Evolutionary conservation across 1,140 invertebrate species (phyloP).

Genomic region (Artemia franciscana): DNA sequence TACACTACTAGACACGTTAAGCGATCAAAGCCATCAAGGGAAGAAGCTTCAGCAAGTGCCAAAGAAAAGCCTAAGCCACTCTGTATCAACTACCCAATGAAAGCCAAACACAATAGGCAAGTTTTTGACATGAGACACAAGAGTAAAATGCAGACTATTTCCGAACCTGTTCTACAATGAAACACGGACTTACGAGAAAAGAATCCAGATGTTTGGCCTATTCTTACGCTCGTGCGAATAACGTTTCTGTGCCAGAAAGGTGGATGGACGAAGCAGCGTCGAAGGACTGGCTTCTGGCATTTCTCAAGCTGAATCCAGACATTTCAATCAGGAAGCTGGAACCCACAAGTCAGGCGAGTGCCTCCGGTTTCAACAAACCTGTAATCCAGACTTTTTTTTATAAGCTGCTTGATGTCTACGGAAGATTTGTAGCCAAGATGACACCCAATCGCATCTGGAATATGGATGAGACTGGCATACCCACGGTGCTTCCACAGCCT

Average conservation of each 20-base stretch:
- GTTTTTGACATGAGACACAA: neutral
- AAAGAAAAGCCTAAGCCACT: neutral
- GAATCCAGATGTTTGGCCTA: neutral
- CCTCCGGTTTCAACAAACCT: neutral
- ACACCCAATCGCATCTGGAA: constrained; percentile 17
- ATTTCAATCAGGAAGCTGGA: neutral
- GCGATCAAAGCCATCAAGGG: neutral
- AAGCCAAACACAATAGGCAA: neutral
- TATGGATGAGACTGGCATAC: constrained; percentile 21
- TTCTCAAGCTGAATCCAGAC: neutral
- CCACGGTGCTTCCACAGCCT: constrained; percentile 18
- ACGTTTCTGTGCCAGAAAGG: neutral
- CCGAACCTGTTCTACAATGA: neutral
- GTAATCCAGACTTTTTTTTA: constrained; percentile 3
- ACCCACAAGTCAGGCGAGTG: constrained; percentile 1
- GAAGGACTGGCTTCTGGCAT: neutral
- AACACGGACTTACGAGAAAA: neutral
- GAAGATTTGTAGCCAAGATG: constrained; percentile 10
- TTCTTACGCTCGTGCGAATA: neutral
- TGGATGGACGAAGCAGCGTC: constrained; percentile 1
- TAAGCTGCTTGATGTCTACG: constrained; percentile 12
- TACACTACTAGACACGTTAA: neutral
- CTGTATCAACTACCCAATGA: neutral
- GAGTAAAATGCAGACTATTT: neutral
- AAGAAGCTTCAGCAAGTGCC: neutral